These are phyloP conservation scores for Eristalis intricaria DNA, from an alignment of 2,888 invertebrate species.

Conservation along the genomic window DNA sequence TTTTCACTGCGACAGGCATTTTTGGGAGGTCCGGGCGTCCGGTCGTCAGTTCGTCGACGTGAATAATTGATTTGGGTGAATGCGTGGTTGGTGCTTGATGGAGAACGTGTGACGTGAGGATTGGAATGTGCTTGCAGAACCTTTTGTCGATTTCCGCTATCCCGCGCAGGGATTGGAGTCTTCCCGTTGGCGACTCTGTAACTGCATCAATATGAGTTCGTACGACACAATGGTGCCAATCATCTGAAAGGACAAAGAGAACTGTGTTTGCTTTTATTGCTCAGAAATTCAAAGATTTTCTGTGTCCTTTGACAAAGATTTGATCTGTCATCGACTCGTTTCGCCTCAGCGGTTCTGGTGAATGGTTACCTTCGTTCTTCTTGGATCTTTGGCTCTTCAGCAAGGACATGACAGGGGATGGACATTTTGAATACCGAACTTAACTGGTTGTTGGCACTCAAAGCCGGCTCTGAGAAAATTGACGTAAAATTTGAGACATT, in stretches of 20 bases:
- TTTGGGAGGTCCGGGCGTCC: background rate
- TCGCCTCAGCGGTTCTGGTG: no score
- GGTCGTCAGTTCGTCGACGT: background rate
- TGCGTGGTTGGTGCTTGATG: background rate
- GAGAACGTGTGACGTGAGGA: background rate
- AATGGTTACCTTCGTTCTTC: no score
- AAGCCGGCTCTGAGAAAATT: no score
- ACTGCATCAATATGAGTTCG: slow-evolving; percentile 72
- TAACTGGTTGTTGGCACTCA: no score
- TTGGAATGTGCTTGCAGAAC: background rate
- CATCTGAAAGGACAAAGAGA: slow-evolving; percentile 80
- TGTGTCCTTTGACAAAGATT: no score
- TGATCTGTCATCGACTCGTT: no score
- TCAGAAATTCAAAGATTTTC: background rate
- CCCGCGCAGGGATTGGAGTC: slow-evolving; percentile 73
- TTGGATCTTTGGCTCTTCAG: no score
- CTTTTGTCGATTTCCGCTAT: background rate
- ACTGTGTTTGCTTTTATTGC: background rate
- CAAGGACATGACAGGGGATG: no score
- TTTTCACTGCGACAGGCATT: no score
- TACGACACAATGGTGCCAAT: slow-evolving; percentile 84
- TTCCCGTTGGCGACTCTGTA: slow-evolving; percentile 67
- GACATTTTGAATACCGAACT: no score
- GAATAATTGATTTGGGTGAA: background rate
- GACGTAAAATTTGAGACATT: no score